Evolutionary conservation across 2,888 invertebrate species (phyloP).

Genomic region (Prosopocoilus inquinatus): DNA sequence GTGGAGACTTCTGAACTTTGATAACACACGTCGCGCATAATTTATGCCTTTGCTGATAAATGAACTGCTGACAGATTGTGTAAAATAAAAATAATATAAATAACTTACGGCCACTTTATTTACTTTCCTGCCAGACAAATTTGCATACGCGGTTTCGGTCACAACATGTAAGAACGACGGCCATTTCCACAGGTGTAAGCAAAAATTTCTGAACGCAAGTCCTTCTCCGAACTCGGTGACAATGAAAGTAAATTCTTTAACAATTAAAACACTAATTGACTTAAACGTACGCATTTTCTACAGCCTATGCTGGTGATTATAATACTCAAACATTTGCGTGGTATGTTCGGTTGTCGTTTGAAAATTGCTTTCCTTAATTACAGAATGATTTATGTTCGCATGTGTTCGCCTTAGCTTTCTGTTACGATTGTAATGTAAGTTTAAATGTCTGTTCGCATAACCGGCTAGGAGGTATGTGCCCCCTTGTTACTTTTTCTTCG

Average conservation of each 20-base stretch:
- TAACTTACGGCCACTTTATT: no score
- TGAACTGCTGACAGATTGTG: constrained; percentile 7
- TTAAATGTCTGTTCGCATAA: neutral
- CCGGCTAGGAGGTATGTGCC: neutral
- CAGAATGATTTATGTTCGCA: constrained; percentile 1
- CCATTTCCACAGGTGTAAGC: no score
- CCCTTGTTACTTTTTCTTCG: no score
- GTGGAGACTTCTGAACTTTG: constrained; percentile 14
- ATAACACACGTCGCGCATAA: constrained; percentile 10
- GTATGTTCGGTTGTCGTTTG: neutral
- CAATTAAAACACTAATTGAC: no score
- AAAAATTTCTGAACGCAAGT: no score
- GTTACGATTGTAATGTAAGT: constrained; percentile 1
- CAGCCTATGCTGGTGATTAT: neutral
- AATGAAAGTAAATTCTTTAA: no score
- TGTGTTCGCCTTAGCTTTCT: constrained; percentile 3
- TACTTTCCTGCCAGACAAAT: no score
- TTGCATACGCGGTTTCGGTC: no score
- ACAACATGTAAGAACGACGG: no score
- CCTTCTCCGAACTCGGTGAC: no score
- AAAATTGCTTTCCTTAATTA: constrained; percentile 3
- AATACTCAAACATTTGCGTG: neutral
- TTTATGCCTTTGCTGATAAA: constrained; percentile 13
- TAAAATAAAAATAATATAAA: no score
- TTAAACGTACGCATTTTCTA: neutral